Evolutionary conservation across 2,113 vertebrate species (phyloP), one percentile per base, ranked within the genome.

Genomic region (Nothobranchius furzeri): DNA sequence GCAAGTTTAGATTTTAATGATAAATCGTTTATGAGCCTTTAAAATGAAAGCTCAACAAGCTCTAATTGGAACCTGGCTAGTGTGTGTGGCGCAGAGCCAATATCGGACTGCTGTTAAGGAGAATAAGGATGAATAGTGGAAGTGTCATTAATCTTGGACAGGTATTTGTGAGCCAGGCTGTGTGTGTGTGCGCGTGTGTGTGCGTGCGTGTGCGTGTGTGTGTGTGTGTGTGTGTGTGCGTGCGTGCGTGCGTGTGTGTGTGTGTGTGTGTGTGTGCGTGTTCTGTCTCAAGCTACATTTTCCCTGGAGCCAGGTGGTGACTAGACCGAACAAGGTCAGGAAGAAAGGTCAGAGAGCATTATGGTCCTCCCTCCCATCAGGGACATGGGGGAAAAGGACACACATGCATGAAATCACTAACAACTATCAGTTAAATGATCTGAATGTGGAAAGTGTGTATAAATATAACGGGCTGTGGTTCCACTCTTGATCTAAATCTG

Each of bases 281-380:
- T 81, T 51, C 50, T 62, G 68, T 72, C 68, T 84, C 84, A 87
- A 30, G 68, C 64, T 60, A 62, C 61, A 72, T 79, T 76, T 68
- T 64, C 62, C 53, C 78, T 25, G 69, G 75, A 78, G 85, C 85
- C 90, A 90, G 86, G 82, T 90, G 89, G 90, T 73, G 82, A 85
- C 86, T 83, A 89, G 87, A 90, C 87, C 79, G 84, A 52, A 64
- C 79, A 87, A 88, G 86, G 87, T 89, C 85, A 84, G 47, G 47
- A 60, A 40, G 49, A 76, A 83, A 85, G 86, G 88, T 87, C 88
- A 81, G 60, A 55, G 80, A 75, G 52, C 79, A 80, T 55, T 48
- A 64, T 8, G 42, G 56, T 47, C 65, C 70, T 30, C 59, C 2
- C n/a, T 51, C 35, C 67, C 70, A 46, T 50, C 68, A 54, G 50